Percentiles rank a stretch among this genome's conserved stretches.
Conservation (phyloP, 2,888 invertebrate genomes). For the Apodemia mormo region DNA sequence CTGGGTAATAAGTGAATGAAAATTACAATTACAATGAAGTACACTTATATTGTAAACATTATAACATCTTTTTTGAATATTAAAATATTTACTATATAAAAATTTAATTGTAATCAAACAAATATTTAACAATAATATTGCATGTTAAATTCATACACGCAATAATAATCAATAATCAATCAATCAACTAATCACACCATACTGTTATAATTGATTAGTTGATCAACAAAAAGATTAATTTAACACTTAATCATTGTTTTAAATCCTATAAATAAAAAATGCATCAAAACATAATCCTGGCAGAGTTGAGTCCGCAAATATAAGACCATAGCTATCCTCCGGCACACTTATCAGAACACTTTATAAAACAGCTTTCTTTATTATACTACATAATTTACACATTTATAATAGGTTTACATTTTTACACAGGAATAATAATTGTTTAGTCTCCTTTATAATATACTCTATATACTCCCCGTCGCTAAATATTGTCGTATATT, state of each 20-base stretch:
- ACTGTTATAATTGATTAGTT: not conserved
- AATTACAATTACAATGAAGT: not conserved
- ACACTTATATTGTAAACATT: not conserved
- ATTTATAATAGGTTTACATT: slow-evolving; percentile 77
- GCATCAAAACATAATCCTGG: not conserved
- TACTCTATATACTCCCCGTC: slow-evolving; percentile 75
- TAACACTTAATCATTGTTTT: not conserved
- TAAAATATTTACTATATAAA: too few relatives aligned
- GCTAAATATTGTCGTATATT: slow-evolving; percentile 81
- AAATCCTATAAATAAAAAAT: too few relatives aligned
- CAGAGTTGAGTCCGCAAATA: not conserved
- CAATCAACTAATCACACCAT: too few relatives aligned
- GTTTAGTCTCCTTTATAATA: slow-evolving; percentile 74
- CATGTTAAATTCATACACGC: too few relatives aligned
- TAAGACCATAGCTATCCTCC: not conserved
- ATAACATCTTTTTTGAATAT: not conserved
- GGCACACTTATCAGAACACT: slow-evolving; percentile 79
- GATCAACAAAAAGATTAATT: not conserved
- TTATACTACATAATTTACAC: slow-evolving; percentile 80
- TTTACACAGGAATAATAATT: slow-evolving; percentile 80
- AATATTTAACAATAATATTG: too few relatives aligned
- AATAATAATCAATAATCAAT: not conserved
- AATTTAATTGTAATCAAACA: too few relatives aligned
- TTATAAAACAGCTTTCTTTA: slow-evolving; percentile 76
- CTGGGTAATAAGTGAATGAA: not conserved